Conservation (phyloP, 2,888 invertebrate species). For the Holacanthella duospinosa region DNA sequence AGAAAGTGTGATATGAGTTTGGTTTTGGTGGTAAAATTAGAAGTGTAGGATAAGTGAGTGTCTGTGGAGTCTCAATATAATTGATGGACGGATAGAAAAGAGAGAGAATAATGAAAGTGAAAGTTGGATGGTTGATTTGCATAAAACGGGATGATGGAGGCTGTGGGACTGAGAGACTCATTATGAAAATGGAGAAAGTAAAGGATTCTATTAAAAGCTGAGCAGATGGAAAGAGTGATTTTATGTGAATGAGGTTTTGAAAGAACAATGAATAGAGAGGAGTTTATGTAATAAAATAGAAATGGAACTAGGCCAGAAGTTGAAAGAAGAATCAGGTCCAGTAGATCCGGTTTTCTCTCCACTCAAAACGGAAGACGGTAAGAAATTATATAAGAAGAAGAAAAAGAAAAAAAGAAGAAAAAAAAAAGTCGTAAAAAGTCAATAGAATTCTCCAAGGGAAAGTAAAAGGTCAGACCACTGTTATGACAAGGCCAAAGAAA, state of each 20-base stretch:
- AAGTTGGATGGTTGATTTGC: background rate
- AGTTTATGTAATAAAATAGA: background rate
- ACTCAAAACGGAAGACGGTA: background rate
- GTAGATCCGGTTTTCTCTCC: background rate
- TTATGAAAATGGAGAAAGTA: background rate
- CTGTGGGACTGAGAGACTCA: too few species aligned
- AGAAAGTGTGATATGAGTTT: too few species aligned
- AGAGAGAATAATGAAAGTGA: background rate
- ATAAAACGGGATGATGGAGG: background rate
- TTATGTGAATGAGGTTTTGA: background rate
- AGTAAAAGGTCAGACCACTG: constrained; percentile 17
- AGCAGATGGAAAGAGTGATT: constrained; percentile 2
- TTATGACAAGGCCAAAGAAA: constrained; percentile 13
- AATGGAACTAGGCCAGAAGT: background rate
- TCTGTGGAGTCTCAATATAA: background rate
- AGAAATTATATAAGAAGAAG: background rate
- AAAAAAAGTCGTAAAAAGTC: constrained; percentile 12
- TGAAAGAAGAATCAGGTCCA: background rate
- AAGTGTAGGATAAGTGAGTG: background rate
- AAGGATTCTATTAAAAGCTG: background rate
- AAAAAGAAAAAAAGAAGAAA: background rate
- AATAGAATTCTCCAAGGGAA: constrained; percentile 14
- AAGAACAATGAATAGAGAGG: constrained; percentile 1
- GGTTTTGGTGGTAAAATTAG: too few species aligned
- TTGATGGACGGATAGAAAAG: background rate